Evolutionary conservation across 2,797 vertebrate species (phyloP).

Genomic region (Propithecus perrieri): DNA sequence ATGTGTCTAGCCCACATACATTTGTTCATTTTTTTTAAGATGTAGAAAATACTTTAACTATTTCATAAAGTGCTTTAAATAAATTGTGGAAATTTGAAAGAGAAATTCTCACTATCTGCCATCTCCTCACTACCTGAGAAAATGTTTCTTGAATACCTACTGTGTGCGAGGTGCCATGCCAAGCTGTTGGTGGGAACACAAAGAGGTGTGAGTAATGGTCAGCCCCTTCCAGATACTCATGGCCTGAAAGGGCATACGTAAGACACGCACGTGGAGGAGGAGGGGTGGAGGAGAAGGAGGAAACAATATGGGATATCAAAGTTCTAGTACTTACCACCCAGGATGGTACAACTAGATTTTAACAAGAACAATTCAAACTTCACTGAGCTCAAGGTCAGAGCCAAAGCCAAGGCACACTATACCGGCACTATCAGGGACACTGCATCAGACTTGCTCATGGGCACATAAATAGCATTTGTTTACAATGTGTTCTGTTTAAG

Average conservation of each 20-base stretch:
- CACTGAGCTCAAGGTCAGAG: not conserved
- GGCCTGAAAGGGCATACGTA: not conserved
- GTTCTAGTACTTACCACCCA: not conserved
- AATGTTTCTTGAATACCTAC: not conserved
- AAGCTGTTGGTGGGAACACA: not conserved
- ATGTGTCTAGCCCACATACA: slow-evolving; percentile 35
- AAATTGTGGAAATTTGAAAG: not conserved
- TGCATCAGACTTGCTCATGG: not conserved
- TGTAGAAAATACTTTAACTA: slow-evolving; percentile 25
- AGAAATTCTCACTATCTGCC: not conserved
- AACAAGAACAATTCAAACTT: not conserved
- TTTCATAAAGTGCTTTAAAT: slow-evolving; percentile 19
- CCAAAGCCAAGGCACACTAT: not conserved
- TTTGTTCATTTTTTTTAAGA: not conserved
- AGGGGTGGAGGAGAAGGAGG: not conserved
- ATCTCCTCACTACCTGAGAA: not conserved
- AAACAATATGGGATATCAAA: not conserved
- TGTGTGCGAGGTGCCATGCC: not conserved
- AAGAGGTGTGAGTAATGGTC: not conserved
- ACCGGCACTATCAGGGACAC: not conserved
- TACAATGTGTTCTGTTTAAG: not conserved
- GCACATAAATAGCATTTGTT: not conserved
- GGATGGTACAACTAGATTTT: not conserved
- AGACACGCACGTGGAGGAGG: not conserved
- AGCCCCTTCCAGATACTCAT: not conserved